Base-by-base conservation (phyloP, 2,113 vertebrate species). In the Catharus fuscescens region DNA sequence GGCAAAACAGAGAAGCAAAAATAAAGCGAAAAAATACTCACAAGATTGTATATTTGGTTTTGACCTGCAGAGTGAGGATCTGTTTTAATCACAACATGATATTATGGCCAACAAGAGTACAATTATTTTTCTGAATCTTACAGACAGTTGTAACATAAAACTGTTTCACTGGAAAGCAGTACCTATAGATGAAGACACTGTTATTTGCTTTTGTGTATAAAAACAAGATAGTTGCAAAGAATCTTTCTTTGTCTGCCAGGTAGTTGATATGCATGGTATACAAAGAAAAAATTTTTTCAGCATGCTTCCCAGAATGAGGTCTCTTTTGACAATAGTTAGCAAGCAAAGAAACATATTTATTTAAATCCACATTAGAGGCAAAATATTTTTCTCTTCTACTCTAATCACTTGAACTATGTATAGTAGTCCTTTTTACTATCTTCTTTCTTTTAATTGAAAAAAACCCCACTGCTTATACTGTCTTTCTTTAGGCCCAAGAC, bases 381-480 rank as follows among this genome's bases (percentile, higher is more conserved):
- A 29, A 76, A 83, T 36, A 38, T 83, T 79, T 34, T 26, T 65
- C 20, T 90, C 26, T 88, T 76, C 74, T 80, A 70, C 36, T 18
- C 31, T 70, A 36, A 70, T 70, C 13, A 0, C 42, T 26, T 90
- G 20, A 82, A 73, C 54, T 66, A 34, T 54, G 26, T 83, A 54
- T 73, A 86, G 31, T 8, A 69, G 29, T 60, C 6, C 6, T 56
- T 86, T 88, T 40, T 71, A 38, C 25, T 74, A 38, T 8, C 19
- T 84, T 87, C 57, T 84, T 70, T 54, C 9, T 70, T 86, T 73
- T 60, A 5, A 38, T 48, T 42, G 26, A 83, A 73, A 66, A 1
- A 56, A 28, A 0, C 0, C 5, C 4, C 14, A 21, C 20, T 8
- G 67, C 88, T 47, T 45, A 32, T 34, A 9, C 8, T 2, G 0